Conservation (phyloP, 1,140 invertebrate genomes). For the Schlechtendalia chinensis region DNA sequence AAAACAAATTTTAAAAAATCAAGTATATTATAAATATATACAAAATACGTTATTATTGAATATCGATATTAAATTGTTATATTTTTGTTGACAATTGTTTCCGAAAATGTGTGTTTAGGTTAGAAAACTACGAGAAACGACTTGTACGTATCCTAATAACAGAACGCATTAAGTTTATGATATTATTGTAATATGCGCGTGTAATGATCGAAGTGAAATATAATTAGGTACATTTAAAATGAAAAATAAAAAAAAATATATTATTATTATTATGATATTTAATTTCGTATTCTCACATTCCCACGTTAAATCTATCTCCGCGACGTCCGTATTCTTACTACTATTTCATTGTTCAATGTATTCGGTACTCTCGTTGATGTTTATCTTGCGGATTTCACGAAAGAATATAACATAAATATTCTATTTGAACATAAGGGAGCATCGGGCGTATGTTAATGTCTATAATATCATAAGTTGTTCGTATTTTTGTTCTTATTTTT, state of each 20-base stretch:
- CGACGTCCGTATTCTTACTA: not conserved
- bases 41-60: not conserved
- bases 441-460: not conserved
- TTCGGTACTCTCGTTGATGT: not conserved
- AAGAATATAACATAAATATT: not conserved
- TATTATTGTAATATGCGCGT: too few species aligned
- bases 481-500: not conserved
- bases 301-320: not conserved
- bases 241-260: too few species aligned
- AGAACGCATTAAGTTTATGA: too few species aligned
- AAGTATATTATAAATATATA: too few species aligned
- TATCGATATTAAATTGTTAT: not conserved
- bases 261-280: not conserved
- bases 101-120: not conserved
- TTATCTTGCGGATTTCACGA: not conserved
- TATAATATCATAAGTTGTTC: not conserved
- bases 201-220: too few species aligned
- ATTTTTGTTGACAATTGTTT: not conserved
- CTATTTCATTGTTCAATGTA: slow-evolving; percentile 8
- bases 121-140: not conserved
- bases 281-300: not conserved
- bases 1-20: too few species aligned
- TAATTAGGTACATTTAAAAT: too few species aligned
- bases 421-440: not conserved
- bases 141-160: not conserved